Base-by-base conservation (phyloP, 2,113 vertebrate species). In the Ciconia stormi region DNA sequence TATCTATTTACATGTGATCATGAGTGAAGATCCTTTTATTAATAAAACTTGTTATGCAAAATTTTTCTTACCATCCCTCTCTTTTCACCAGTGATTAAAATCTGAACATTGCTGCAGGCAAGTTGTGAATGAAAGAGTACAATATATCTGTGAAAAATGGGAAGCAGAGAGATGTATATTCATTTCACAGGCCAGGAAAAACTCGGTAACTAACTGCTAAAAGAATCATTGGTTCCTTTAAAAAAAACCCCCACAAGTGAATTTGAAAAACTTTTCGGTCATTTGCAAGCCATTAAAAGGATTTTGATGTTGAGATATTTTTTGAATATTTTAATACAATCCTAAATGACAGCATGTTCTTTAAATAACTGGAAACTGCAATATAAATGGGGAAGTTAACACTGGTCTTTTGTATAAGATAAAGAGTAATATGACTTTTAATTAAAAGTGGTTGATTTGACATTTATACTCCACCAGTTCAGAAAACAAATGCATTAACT, bases 401-500 rank as follows among this genome's bases (percentile, higher is more conserved):
- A 53, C 11, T 63, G 17, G 10, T 69, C 38, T 82, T 88, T 85
- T 66, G 29, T 59, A 11, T 49, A 77, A 69, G 69, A 69, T 85
- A 90, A 77, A 80, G 27, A 90, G 22, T 88, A 88, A 85, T 82
- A 78, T 11, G 36, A 38, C 44, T 88, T 95, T 83, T 78, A 85
- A 91, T 93, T 93, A 82, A 78, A 88, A 91, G 69, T 73, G 53
- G 58, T 77, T 93, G 79, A 82, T 77, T 91, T 91, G 74, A 90
- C 79, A 85, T 82, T 91, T 88, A 59, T 69, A 85, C 44, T 77
- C 22, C n/a, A 73, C 26, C 25, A 78, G 32, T 82, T 91, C 83
- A 85, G 83, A 93, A 95, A 95, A 91, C 74, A 96, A 91, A 85
- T 82, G 74, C n/a, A 88, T 77, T 84, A 72, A 36, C 63, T 82